Conservation (phyloP, 2,113 vertebrate genomes). For the Thomomys bottae region DNA sequence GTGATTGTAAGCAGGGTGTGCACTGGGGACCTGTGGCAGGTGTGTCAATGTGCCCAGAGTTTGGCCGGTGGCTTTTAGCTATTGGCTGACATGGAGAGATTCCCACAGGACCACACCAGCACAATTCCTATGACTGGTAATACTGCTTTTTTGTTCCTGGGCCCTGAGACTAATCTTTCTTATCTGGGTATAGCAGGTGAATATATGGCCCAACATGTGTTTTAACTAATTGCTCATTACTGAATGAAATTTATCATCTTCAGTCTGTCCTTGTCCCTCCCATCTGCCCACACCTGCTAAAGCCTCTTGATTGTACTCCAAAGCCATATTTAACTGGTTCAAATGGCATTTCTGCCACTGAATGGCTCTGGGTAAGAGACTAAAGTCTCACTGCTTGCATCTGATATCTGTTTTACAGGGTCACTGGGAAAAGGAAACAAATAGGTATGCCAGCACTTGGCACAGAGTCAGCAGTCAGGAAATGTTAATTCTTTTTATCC, state of each 20-base stretch:
- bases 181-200: not conserved
- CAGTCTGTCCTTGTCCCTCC: not conserved
- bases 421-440: not conserved
- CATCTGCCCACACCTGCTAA: conserved; percentile 12
- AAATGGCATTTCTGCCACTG: not conserved
- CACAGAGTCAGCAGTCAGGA: not conserved
- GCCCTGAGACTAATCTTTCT: not conserved
- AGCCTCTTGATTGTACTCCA: conserved; percentile 23
- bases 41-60: not conserved
- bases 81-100: rapidly evolving
- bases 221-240: conserved; percentile 54
- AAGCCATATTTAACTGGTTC: not conserved
- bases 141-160: not conserved
- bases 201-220: conserved; percentile 6
- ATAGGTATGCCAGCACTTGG: no score
- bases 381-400: not conserved
- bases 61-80: not conserved
- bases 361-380: not conserved
- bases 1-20: not conserved
- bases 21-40: rapidly evolving
- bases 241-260: conserved; percentile 40
- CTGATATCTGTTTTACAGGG: not conserved
- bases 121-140: not conserved
- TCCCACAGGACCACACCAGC: rapidly evolving
- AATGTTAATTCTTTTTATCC: not conserved